These are phyloP conservation scores for Aspidapion aeneum DNA, from an alignment of 2,888 invertebrate species.

Conservation along the genomic window DNA sequence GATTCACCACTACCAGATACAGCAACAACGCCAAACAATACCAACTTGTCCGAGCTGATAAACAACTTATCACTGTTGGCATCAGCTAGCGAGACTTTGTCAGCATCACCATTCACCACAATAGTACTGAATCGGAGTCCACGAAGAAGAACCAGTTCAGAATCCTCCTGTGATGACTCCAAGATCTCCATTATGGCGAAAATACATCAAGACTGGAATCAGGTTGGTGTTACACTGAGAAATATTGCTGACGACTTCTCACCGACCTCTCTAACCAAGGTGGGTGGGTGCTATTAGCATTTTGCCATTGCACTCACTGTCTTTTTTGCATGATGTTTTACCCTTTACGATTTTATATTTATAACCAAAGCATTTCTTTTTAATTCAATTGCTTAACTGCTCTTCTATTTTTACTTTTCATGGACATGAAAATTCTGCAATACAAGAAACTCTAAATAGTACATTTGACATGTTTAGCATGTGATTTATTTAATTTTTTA, in stretches of 20 bases:
- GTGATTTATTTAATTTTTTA: not conserved
- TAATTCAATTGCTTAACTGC: no score
- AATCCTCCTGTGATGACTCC: conserved; percentile 36
- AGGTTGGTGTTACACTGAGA: conserved; percentile 38
- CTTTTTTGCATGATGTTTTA: conserved; percentile 16
- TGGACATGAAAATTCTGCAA: not conserved
- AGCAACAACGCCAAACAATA: conserved; percentile 2
- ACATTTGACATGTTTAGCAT: not conserved
- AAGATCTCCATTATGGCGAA: conserved; percentile 34
- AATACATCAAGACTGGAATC: conserved; percentile 36
- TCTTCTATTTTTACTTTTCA: no score
- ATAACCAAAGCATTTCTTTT: no score
- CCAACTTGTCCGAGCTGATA: conserved; percentile 27
- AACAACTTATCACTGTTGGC: conserved; percentile 31
- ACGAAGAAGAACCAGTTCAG: conserved; percentile 34
- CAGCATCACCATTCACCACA: conserved; percentile 22
- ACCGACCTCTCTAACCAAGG: conserved; percentile 29
- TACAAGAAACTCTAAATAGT: no score
- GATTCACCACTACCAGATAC: conserved; percentile 14
- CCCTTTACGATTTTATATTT: no score
- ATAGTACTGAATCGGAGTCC: conserved; percentile 27
- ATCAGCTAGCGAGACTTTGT: conserved; percentile 24
- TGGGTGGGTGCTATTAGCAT: conserved; percentile 31
- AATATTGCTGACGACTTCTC: conserved; percentile 35
- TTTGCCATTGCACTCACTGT: conserved; percentile 28